Evolutionary conservation across 2,888 invertebrate genomes (phyloP).

Genomic region (Emmelina monodactyla): DNA sequence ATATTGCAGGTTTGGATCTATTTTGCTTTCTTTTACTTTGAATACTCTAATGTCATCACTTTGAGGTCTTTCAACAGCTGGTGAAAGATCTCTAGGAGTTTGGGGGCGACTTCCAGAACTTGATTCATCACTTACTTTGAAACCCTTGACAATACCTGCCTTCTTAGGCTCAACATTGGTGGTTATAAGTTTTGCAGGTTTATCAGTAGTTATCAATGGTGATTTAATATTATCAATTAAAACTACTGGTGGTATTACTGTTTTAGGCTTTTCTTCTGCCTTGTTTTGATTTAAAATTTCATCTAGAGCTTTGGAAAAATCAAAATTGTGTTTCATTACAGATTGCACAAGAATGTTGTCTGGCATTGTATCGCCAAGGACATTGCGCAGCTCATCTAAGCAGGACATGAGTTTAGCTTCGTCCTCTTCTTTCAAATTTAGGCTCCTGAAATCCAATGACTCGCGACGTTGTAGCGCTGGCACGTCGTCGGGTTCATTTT

Average conservation of each 20-base stretch:
- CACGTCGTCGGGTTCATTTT: slow-evolving; percentile 42
- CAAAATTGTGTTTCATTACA: slow-evolving; percentile 75
- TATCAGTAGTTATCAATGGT: slow-evolving; percentile 28
- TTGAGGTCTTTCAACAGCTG: slow-evolving; percentile 66
- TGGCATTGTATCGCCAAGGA: slow-evolving; percentile 79
- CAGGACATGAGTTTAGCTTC: slow-evolving; percentile 82
- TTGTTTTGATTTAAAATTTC: slow-evolving; percentile 66
- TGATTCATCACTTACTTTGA: slow-evolving; percentile 51
- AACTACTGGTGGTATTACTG: slow-evolving; percentile 25
- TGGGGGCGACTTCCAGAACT: slow-evolving; percentile 34
- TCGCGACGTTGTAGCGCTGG: slow-evolving; percentile 37
- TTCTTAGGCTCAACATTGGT: slow-evolving; percentile 50
- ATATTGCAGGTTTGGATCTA: slow-evolving; percentile 70
- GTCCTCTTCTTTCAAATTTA: slow-evolving; percentile 70
- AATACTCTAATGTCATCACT: slow-evolving; percentile 48
- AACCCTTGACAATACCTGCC: slow-evolving; percentile 63
- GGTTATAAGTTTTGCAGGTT: slow-evolving; percentile 40
- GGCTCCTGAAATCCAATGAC: slow-evolving; percentile 54
- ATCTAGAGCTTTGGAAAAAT: slow-evolving; percentile 77
- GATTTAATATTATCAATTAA: slow-evolving; percentile 32
- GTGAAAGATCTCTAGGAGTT: slow-evolving; percentile 75
- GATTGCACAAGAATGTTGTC: slow-evolving; percentile 77
- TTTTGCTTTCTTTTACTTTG: slow-evolving; percentile 61
- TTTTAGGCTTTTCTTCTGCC: slow-evolving; percentile 24
- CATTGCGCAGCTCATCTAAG: slow-evolving; percentile 80